Evolutionary conservation across 2,888 invertebrate species (phyloP).

Genomic region (Spisula solida): DNA sequence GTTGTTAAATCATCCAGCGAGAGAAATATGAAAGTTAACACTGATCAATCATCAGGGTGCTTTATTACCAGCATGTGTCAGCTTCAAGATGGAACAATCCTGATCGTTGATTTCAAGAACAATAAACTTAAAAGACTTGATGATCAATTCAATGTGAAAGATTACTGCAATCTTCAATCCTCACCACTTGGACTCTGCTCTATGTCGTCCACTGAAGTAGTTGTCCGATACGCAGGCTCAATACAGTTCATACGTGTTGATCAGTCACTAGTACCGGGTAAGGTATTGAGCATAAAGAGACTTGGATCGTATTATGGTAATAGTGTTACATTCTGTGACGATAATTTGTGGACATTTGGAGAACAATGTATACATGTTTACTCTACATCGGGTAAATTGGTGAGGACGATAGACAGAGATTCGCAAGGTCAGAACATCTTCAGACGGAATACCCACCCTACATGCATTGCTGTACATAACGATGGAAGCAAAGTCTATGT

Average conservation of each 20-base stretch:
- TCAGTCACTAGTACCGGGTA: not conserved
- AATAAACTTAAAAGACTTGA: not conserved
- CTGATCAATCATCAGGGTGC: not conserved
- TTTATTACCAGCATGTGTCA: not conserved
- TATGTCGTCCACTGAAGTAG: not conserved
- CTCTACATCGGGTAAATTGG: not conserved
- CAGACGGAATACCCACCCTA: not conserved
- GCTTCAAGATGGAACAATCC: too few species aligned
- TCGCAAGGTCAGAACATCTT: not conserved
- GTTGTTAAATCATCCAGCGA: too few species aligned
- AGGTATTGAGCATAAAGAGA: not conserved
- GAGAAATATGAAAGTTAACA: too few species aligned
- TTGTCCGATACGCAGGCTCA: not conserved
- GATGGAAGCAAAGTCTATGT: not conserved
- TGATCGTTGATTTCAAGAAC: not conserved
- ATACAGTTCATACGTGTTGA: not conserved
- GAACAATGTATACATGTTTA: not conserved
- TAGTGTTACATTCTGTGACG: not conserved
- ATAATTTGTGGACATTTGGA: not conserved
- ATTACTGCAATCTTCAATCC: not conserved
- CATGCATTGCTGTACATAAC: not conserved
- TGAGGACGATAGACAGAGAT: not conserved
- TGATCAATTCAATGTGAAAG: not conserved
- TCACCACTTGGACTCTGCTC: not conserved
- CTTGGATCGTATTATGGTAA: not conserved